Conservation (phyloP, 2,888 invertebrate genomes). For the Sarcophaga variegata region DNA sequence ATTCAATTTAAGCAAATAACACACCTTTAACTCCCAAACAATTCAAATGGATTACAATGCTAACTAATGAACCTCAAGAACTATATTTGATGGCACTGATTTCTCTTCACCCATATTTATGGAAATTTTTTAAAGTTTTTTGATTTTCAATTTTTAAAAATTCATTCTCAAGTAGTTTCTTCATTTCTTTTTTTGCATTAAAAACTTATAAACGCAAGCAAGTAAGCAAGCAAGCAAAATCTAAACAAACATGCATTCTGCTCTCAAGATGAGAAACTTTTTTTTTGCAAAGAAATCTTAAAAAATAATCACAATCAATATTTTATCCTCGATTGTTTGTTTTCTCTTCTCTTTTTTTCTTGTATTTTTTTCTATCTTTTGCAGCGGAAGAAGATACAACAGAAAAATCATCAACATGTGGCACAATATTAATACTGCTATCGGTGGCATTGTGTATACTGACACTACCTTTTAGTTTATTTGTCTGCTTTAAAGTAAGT, state of each 20-base stretch:
- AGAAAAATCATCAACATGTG: constrained; percentile 88
- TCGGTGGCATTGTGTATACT: constrained; percentile 92
- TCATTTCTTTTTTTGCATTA: background rate
- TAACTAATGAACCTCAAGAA: no score
- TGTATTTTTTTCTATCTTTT: background rate
- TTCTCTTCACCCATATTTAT: no score
- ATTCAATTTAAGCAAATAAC: no score
- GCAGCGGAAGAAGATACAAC: constrained; percentile 84
- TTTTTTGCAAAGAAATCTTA: background rate
- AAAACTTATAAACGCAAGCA: background rate
- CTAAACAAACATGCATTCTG: constrained; percentile 15
- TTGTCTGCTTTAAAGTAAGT: constrained; percentile 95
- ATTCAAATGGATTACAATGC: no score
- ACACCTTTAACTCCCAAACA: no score
- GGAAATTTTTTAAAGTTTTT: no score
- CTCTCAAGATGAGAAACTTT: no score
- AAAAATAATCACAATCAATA: background rate
- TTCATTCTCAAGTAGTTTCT: background rate
- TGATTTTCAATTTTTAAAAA: background rate
- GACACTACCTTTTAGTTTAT: constrained; percentile 95
- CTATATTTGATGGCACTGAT: no score
- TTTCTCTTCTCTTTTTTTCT: background rate
- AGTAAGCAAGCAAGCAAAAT: background rate
- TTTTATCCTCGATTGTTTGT: background rate
- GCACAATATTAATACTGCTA: constrained; percentile 90